phyloP scores from a whole-genome alignment of 2,888 invertebrate species.

The Orchestes rusci region DNA sequence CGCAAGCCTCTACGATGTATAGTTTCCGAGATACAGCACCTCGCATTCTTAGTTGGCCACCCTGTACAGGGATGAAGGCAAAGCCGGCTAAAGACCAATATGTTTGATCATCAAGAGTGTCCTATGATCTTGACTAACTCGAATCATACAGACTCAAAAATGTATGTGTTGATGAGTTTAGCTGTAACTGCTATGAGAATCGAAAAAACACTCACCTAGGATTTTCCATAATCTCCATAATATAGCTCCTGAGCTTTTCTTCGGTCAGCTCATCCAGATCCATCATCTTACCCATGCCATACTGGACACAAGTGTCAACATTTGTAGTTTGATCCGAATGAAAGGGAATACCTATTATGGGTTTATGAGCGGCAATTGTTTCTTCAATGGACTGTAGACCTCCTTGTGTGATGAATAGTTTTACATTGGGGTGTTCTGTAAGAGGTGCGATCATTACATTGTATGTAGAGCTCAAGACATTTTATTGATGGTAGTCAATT shows the following conservation, averaged over 20 bases:
- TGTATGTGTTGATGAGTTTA: no score
- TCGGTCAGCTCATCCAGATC: conserved; percentile 25
- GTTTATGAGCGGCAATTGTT: conserved; percentile 24
- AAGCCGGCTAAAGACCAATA: no score
- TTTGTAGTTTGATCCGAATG: conserved; percentile 43
- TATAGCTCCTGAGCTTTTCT: conserved; percentile 23
- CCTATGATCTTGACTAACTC: no score
- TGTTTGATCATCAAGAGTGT: no score
- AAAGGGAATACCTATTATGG: conserved; percentile 30
- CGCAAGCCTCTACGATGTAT: no score
- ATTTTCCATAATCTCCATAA: conserved; percentile 24
- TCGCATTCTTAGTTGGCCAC: no score
- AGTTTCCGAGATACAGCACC: no score
- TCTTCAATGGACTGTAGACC: conserved; percentile 31
- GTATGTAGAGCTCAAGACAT: no score
- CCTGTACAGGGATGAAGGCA: no score
- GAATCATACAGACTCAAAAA: no score
- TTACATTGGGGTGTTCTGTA: conserved; percentile 35
- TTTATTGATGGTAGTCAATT: no score
- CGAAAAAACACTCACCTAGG: conserved; percentile 16
- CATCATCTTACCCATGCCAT: conserved; percentile 27
- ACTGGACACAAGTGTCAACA: conserved; percentile 29
- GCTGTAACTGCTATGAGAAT: background rate
- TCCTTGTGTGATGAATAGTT: conserved; percentile 33
- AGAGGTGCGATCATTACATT: no score